Conservation (phyloP, 2,888 invertebrate genomes). For the Scaptodrosophila latifasciaeformis region DNA sequence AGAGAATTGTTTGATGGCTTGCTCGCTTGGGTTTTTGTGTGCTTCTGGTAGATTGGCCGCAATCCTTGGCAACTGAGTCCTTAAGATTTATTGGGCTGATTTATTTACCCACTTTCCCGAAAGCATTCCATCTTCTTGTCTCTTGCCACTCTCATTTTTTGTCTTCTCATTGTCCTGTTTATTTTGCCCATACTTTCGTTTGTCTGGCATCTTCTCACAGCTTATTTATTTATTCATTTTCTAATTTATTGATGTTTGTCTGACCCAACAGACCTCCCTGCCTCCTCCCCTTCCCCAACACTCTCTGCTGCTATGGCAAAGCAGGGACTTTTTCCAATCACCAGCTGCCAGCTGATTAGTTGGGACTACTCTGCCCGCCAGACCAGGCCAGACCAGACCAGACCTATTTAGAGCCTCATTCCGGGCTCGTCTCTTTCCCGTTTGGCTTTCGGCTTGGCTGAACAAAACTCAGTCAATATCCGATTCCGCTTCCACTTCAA, state of each 20-base stretch:
- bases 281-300: slow-evolving; percentile 3
- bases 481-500: background rate
- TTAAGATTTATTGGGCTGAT: slow-evolving; percentile 66
- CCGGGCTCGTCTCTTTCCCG: too few species aligned
- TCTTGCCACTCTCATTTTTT: background rate
- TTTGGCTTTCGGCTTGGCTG: too few species aligned
- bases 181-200: slow-evolving; percentile 18
- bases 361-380: slow-evolving; percentile 2
- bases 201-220: slow-evolving; percentile 38
- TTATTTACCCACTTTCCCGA: slow-evolving; percentile 37
- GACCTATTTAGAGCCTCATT: too few species aligned
- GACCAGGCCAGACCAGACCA: too few species aligned
- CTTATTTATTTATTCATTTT: slow-evolving; percentile 70
- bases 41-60: slow-evolving; percentile 21
- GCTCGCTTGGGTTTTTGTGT: too few species aligned
- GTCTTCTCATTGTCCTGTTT: background rate
- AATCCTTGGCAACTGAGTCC: slow-evolving; percentile 48
- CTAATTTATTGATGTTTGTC: slow-evolving; percentile 68
- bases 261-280: slow-evolving; percentile 38
- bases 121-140: background rate
- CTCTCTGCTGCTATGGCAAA: slow-evolving; percentile 31
- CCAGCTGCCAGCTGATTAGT: slow-evolving; percentile 37
- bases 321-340: slow-evolving; percentile 22
- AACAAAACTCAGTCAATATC: too few species aligned
- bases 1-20: too few species aligned